phyloP scores from a whole-genome alignment of 2,888 invertebrate genomes.

The Caradrina clavipalpis region DNA sequence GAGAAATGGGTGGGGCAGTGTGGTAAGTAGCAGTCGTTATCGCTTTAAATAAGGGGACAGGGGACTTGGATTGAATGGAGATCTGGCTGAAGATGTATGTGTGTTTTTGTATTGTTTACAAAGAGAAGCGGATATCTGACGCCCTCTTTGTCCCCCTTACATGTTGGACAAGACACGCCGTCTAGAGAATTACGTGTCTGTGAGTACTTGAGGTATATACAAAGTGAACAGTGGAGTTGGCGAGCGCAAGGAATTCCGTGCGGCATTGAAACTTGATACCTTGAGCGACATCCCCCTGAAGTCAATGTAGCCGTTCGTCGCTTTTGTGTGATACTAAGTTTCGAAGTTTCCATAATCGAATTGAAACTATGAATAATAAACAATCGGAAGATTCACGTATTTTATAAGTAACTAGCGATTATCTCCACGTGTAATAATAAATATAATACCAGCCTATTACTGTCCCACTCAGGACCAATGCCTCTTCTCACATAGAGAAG shows the following conservation, averaged over 20 bases:
- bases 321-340: background rate
- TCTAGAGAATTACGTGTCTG: constrained; percentile 51
- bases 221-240: constrained; percentile 39
- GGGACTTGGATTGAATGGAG: constrained; percentile 53
- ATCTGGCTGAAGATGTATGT: constrained; percentile 16
- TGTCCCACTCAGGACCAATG: too few species aligned
- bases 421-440: too few species aligned
- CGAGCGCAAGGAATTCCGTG: constrained; percentile 42
- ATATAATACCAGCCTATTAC: too few species aligned
- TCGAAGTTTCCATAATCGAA: background rate
- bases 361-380: background rate
- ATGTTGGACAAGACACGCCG: constrained; percentile 39
- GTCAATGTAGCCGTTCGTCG: constrained; percentile 12
- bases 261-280: constrained; percentile 50
- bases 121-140: constrained; percentile 42
- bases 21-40: constrained; percentile 53
- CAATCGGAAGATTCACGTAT: background rate
- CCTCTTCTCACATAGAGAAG: too few species aligned
- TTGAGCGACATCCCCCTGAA: constrained; percentile 33
- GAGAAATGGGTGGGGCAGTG: constrained; percentile 61
- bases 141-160: constrained; percentile 16
- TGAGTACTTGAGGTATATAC: constrained; percentile 47
- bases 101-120: constrained; percentile 31
- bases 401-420: background rate
- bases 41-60: constrained; percentile 48